A percentile compares a stretch with the other conserved stretches of the same genome.
phyloP scores from a whole-genome alignment of 2,888 invertebrate species.

The Cabera pusaria region DNA sequence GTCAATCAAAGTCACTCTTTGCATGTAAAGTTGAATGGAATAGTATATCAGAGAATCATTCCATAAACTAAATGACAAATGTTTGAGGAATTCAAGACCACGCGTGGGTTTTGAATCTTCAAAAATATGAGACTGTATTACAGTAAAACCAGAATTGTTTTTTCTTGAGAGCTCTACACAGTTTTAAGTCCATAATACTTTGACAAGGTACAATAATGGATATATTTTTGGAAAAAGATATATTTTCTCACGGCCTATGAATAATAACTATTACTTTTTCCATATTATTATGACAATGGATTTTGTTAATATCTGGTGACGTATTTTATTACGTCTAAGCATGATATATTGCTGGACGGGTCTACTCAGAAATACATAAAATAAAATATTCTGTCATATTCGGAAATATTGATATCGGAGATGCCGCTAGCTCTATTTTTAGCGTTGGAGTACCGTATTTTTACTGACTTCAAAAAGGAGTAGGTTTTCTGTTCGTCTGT shows the following conservation, averaged over 20 bases:
- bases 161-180: too few species aligned
- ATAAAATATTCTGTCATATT: slow-evolving; percentile 15
- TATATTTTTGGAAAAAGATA: slow-evolving; percentile 2
- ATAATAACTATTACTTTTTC: slow-evolving; percentile 30
- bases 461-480: too few species aligned
- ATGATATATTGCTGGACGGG: slow-evolving; percentile 36
- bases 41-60: slow-evolving; percentile 12
- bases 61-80: slow-evolving; percentile 46
- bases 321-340: slow-evolving; percentile 44
- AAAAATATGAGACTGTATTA: slow-evolving; percentile 5
- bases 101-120: slow-evolving; percentile 37
- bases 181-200: too few species aligned
- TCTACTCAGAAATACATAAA: slow-evolving; percentile 22
- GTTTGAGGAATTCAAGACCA: slow-evolving; percentile 41
- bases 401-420: too few species aligned
- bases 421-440: too few species aligned
- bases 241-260: slow-evolving; percentile 46
- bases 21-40: slow-evolving; percentile 12
- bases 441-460: too few species aligned
- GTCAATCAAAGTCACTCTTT: slow-evolving; percentile 21
- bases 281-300: slow-evolving; percentile 36
- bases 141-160: too few species aligned
- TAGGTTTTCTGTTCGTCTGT: too few species aligned
- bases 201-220: slow-evolving; percentile 7
- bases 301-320: slow-evolving; percentile 39